phyloP scores from a whole-genome alignment of 2,888 invertebrate genomes.

The Ischnura elegans region DNA sequence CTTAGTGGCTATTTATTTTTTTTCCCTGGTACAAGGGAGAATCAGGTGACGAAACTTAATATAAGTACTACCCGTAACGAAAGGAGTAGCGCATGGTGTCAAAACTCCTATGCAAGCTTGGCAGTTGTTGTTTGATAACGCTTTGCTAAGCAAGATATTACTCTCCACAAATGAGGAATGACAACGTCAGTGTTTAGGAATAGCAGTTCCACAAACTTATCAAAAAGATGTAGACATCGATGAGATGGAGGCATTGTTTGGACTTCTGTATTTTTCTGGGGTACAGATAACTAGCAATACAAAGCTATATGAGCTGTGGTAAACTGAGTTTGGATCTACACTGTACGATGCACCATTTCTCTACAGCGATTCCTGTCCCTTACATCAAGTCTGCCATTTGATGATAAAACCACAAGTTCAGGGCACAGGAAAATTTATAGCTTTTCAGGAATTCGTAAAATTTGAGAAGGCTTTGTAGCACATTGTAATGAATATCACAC shows the following conservation, averaged over 20 bases:
- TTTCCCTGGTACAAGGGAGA: background rate
- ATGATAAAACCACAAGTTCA: background rate
- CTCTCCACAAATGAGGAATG: background rate
- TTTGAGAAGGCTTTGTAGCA: background rate
- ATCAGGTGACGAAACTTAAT: background rate
- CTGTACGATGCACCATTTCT: background rate
- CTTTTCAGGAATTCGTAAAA: background rate
- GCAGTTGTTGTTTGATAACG: background rate
- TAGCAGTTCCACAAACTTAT: background rate
- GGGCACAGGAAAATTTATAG: background rate
- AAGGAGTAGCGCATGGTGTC: background rate
- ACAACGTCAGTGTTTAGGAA: background rate
- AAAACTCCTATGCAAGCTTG: background rate
- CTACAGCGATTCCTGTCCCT: background rate
- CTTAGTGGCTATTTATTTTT: background rate
- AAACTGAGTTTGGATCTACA: background rate
- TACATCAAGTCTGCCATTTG: background rate
- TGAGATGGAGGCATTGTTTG: background rate
- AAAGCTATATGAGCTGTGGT: background rate
- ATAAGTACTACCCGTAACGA: background rate
- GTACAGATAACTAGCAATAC: background rate
- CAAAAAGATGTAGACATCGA: background rate
- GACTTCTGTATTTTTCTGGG: background rate
- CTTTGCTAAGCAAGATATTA: background rate
- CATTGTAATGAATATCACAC: background rate